phyloP scores from a whole-genome alignment of 2,797 vertebrate genomes.

The Vireo griseus region DNA sequence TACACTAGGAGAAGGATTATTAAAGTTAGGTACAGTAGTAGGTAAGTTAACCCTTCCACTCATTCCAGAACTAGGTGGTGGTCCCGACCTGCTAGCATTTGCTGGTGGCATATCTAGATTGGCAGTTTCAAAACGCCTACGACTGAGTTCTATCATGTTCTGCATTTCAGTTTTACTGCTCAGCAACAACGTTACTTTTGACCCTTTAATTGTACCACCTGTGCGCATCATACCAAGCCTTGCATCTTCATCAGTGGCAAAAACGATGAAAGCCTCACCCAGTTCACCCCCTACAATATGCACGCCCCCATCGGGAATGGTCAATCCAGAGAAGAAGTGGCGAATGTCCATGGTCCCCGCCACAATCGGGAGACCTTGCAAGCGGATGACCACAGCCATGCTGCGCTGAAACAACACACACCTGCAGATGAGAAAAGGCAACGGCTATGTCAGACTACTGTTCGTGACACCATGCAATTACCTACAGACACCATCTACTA shows the following conservation, averaged over 20 bases:
- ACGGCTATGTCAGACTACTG: slow-evolving; percentile 88
- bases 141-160: slow-evolving; percentile 99
- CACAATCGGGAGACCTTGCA: slow-evolving; percentile 99
- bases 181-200: slow-evolving; percentile 96
- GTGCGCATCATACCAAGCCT: slow-evolving; percentile 99
- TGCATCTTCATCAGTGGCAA: slow-evolving; percentile 99
- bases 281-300: slow-evolving; percentile 99
- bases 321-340: slow-evolving; percentile 99
- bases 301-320: slow-evolving; percentile 98
- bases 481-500: slow-evolving; percentile 73
- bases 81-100: slow-evolving; percentile 85
- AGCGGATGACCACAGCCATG: slow-evolving; percentile 99
- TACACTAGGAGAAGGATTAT: slow-evolving; percentile 82
- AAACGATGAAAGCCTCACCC: slow-evolving; percentile 99
- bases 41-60: slow-evolving; percentile 85
- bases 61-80: slow-evolving; percentile 81
- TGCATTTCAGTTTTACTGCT: slow-evolving; percentile 99
- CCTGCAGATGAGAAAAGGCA: slow-evolving; percentile 99
- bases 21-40: slow-evolving; percentile 87
- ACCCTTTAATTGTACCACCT: slow-evolving; percentile 97
- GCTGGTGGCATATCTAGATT: slow-evolving; percentile 84
- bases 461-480: slow-evolving; percentile 72
- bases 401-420: slow-evolving; percentile 91
- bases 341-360: slow-evolving; percentile 99
- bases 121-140: slow-evolving; percentile 95